Conservation (phyloP, 2,888 invertebrate genomes). For the Sturmia bella region DNA sequence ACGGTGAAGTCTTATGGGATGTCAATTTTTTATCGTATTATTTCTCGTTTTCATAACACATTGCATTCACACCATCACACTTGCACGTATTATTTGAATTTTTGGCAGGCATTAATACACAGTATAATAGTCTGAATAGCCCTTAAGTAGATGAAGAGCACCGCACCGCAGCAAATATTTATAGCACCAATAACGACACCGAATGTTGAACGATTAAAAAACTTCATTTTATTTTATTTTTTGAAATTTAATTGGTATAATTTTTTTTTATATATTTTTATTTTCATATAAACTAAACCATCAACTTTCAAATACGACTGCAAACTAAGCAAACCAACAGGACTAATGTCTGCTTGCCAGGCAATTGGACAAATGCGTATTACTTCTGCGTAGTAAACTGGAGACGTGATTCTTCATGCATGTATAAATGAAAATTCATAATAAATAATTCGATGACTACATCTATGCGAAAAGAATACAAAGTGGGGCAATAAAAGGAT, state of each 20-base stretch:
- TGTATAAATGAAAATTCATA: too few relatives aligned
- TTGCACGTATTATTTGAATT: too few relatives aligned
- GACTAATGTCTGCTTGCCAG: background rate
- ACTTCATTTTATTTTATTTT: constrained; percentile 32
- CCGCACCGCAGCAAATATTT: constrained; percentile 29
- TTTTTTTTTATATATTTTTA: background rate
- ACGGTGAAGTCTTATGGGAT: too few relatives aligned
- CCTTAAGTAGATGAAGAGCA: constrained; percentile 15
- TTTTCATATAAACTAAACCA: background rate
- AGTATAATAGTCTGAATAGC: too few relatives aligned
- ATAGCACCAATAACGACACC: constrained; percentile 36
- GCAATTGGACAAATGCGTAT: constrained; percentile 41
- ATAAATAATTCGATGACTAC: too few relatives aligned
- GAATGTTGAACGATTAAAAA: constrained; percentile 29
- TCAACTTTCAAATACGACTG: background rate
- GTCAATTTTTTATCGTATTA: too few relatives aligned
- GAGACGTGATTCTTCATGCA: constrained; percentile 23
- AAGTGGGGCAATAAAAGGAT: too few relatives aligned
- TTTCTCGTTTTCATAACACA: too few relatives aligned
- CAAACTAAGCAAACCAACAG: constrained; percentile 14
- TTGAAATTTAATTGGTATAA: background rate
- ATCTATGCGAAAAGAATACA: too few relatives aligned
- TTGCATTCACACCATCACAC: too few relatives aligned
- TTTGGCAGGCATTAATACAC: too few relatives aligned
- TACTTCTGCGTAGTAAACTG: constrained; percentile 50